Evolutionary conservation across 2,113 vertebrate species (phyloP).

Genomic region (Corythoichthys haematopterus): DNA sequence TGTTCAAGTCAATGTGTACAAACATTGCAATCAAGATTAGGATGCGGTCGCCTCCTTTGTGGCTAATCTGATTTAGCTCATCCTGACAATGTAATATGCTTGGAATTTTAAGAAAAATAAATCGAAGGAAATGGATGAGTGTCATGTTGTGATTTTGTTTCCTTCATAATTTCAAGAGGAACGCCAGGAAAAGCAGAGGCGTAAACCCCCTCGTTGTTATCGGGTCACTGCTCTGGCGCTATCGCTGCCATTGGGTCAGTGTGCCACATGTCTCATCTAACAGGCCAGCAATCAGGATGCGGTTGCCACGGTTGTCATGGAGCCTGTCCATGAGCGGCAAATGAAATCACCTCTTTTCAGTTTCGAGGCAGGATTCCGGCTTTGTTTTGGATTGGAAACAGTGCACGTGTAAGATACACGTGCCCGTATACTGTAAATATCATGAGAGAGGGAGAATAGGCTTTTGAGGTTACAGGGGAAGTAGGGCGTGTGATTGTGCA

Average conservation of each 20-base stretch:
- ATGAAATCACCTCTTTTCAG: conserved; percentile 47
- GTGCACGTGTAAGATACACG: conserved; percentile 9
- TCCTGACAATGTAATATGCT: conserved; percentile 1
- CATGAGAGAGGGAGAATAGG: conserved; percentile 32
- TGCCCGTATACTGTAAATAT: conserved; percentile 37
- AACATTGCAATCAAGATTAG: not conserved
- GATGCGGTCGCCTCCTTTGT: conserved; percentile 14
- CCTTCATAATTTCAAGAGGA: conserved; percentile 13
- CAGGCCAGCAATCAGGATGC: conserved; percentile 49
- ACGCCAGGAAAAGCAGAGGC: conserved; percentile 16
- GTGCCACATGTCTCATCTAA: conserved; percentile 47
- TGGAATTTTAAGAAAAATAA: not conserved
- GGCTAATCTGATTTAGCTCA: not conserved
- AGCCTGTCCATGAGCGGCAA: conserved; percentile 51
- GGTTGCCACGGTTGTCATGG: conserved; percentile 67
- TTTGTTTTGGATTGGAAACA: conserved; percentile 42
- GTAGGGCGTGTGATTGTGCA: conserved; percentile 75
- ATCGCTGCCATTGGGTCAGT: conserved; percentile 63
- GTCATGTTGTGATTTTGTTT: not conserved
- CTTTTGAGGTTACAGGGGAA: conserved; percentile 63
- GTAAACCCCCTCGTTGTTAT: conserved; percentile 42
- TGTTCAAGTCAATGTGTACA: not conserved
- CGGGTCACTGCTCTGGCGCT: conserved; percentile 47
- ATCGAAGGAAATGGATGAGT: not conserved
- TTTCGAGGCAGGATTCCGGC: conserved; percentile 66